phyloP scores from a whole-genome alignment of 2,888 invertebrate species.

The Cryptocheilus praepositus region DNA sequence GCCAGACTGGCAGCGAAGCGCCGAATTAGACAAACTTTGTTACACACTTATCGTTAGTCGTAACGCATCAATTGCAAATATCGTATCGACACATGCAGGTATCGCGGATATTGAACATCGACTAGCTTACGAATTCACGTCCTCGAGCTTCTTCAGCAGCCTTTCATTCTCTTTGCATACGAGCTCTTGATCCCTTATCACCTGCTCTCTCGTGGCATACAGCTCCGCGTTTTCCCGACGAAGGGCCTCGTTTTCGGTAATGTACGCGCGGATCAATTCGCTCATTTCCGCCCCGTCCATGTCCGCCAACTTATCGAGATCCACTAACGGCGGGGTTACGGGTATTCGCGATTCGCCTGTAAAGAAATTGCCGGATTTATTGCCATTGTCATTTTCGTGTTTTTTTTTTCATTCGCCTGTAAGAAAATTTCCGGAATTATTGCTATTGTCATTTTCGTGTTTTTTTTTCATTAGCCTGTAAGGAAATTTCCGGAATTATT shows the following conservation, averaged over 20 bases:
- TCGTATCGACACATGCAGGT: background rate
- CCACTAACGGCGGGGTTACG: conserved; percentile 79
- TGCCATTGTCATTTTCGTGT: too few species aligned
- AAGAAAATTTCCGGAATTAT: too few species aligned
- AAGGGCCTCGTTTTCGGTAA: conserved; percentile 86
- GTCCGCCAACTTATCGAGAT: conserved; percentile 84
- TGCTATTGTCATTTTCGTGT: too few species aligned
- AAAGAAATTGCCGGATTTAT: background rate
- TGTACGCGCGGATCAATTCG: conserved; percentile 89
- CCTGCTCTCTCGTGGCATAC: conserved; percentile 85
- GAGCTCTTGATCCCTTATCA: conserved; percentile 91
- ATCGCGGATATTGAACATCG: background rate
- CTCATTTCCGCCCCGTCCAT: conserved; percentile 88
- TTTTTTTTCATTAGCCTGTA: too few species aligned
- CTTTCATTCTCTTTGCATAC: conserved; percentile 94
- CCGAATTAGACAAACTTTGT: conserved; percentile 8
- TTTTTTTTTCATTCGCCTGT: too few species aligned
- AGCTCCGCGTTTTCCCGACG: conserved; percentile 91
- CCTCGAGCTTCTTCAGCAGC: conserved; percentile 90
- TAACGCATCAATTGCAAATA: background rate
- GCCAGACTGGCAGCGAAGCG: conserved; percentile 1
- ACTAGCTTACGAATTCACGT: conserved; percentile 86
- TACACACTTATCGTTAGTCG: conserved; percentile 16
- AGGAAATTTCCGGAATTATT: too few species aligned
- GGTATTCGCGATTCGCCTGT: conserved; percentile 67